Percentiles rank a stretch among this genome's conserved stretches.
Evolutionary conservation across 1,140 invertebrate genomes (phyloP).

Genomic region (Muscidifurax raptorellus): DNA sequence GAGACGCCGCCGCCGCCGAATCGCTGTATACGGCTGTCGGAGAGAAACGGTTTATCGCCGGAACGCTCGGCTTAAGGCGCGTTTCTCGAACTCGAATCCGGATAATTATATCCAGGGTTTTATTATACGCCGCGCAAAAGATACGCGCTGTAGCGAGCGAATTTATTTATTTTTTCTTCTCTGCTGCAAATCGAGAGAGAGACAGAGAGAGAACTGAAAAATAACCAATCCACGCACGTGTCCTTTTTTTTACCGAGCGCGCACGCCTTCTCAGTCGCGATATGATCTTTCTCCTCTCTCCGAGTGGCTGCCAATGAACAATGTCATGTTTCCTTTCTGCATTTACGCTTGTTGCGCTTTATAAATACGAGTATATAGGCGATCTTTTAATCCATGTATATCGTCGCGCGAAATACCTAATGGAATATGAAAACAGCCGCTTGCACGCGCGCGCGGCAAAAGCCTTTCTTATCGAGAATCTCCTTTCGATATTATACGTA

Average conservation of each 20-base stretch:
- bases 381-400: neutral
- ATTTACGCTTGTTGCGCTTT: neutral
- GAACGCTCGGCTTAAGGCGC: constrained; percentile 45
- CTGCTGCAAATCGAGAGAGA: neutral
- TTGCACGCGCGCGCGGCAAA: neutral
- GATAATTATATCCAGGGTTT: constrained; percentile 72
- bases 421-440: constrained; percentile 25
- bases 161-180: constrained; percentile 57
- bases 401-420: neutral
- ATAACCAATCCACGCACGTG: neutral
- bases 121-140: constrained; percentile 61
- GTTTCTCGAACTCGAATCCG: constrained; percentile 59
- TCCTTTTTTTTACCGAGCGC: neutral
- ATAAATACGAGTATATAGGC: neutral
- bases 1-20: neutral
- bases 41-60: constrained; percentile 46
- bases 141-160: constrained; percentile 55
- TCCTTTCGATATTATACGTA: constrained; percentile 21
- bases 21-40: constrained; percentile 14
- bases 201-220: neutral
- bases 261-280: neutral
- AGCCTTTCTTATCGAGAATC: constrained; percentile 33
- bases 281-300: neutral
- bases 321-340: constrained; percentile 31
- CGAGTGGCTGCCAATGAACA: constrained; percentile 34